Evolutionary conservation across 1,140 invertebrate species (phyloP).

Genomic region (Papilio glaucus): DNA sequence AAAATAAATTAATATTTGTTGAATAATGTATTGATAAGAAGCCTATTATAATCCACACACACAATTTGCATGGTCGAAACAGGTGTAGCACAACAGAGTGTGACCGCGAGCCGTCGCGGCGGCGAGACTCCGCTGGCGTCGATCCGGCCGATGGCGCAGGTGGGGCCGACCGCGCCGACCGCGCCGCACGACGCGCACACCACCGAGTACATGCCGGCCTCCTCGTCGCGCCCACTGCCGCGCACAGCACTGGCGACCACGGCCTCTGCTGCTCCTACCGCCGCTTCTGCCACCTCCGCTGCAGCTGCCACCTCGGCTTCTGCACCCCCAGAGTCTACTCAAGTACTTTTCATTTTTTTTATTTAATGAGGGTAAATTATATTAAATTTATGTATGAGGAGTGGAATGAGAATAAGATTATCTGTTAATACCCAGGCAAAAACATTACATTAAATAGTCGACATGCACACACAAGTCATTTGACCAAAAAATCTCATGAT

Average conservation of each 20-base stretch:
- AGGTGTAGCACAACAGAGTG: constrained; percentile 83
- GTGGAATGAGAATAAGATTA: not conserved
- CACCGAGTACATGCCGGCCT: constrained; percentile 89
- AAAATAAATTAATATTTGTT: no score
- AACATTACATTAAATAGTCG: no score
- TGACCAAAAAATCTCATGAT: not conserved
- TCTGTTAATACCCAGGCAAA: not conserved
- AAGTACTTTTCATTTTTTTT: constrained; percentile 48
- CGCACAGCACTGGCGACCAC: constrained; percentile 79
- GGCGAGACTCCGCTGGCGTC: constrained; percentile 94
- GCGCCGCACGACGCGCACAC: constrained; percentile 84
- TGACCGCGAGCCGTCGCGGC: constrained; percentile 85
- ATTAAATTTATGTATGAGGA: not conserved
- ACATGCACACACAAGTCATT: no score
- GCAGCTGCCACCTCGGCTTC: constrained; percentile 73
- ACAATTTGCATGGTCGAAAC: not conserved
- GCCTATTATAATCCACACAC: not conserved
- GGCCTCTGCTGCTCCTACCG: constrained; percentile 66
- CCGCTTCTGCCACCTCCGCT: constrained; percentile 70
- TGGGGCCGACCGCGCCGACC: constrained; percentile 73
- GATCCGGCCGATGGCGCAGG: constrained; percentile 95
- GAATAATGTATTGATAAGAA: no score
- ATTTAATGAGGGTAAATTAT: not conserved
- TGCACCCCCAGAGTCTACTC: constrained; percentile 71
- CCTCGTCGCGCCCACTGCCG: constrained; percentile 85